A percentile compares a stretch with the other conserved stretches of the same genome.
These are phyloP conservation scores for Stictonetta naevosa DNA, from an alignment of 2,113 vertebrate species.

Conservation along the genomic window DNA sequence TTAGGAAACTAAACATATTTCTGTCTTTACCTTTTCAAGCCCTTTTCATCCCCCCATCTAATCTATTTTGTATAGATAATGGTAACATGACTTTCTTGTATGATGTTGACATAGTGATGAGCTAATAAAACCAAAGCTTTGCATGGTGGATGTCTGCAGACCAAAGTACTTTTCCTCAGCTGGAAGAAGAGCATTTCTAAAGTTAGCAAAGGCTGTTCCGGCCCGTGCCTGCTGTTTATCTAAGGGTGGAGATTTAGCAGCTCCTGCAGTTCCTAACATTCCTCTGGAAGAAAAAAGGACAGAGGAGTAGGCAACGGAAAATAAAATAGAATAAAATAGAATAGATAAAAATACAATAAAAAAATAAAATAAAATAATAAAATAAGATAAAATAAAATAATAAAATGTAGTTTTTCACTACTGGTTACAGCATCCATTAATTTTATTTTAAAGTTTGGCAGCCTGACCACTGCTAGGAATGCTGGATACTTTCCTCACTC, in stretches of 20 bases:
- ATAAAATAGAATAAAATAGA: not conserved
- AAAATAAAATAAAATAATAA: not conserved
- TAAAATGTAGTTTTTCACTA: not conserved
- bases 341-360: not conserved
- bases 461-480: not conserved
- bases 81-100: not conserved
- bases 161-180: not conserved
- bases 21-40: slow-evolving; percentile 42
- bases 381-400: not conserved
- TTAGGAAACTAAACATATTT: not conserved
- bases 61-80: slow-evolving; percentile 35
- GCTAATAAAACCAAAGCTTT: not conserved
- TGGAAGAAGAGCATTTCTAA: not conserved
- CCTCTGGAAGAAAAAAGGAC: not conserved
- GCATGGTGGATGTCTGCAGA: not conserved
- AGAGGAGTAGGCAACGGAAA: not conserved
- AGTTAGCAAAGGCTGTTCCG: not conserved
- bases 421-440: not conserved
- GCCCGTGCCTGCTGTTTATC: not conserved
- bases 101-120: not conserved
- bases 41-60: slow-evolving; percentile 38
- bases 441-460: not conserved
- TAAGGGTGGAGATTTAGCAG: not conserved
- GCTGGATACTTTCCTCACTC: not conserved
- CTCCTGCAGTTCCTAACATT: not conserved